phyloP scores from a whole-genome alignment of 2,888 invertebrate genomes.

The Orthosia gothica region DNA sequence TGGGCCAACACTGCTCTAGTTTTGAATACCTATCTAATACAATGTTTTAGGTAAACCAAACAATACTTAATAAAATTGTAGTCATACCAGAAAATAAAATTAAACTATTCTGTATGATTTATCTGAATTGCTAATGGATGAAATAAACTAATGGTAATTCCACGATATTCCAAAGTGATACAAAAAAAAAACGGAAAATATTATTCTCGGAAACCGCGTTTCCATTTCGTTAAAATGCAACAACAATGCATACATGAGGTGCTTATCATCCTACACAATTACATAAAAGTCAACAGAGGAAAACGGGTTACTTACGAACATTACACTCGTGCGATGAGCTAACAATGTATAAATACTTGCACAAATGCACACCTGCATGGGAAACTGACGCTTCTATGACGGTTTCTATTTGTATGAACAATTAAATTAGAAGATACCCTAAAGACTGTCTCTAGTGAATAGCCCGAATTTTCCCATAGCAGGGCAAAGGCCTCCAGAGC shows the following conservation, averaged over 20 bases:
- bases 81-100: too few species aligned
- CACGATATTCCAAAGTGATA: background rate
- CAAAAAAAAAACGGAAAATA: background rate
- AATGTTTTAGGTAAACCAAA: too few species aligned
- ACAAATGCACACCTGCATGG: conserved; percentile 38
- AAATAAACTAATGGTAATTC: background rate
- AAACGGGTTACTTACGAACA: conserved; percentile 64
- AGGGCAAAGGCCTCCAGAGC: too few species aligned
- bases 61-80: too few species aligned
- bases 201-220: conserved; percentile 10
- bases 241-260: conserved; percentile 37
- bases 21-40: too few species aligned
- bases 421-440: background rate
- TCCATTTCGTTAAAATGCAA: conserved; percentile 32
- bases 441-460: background rate
- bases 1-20: too few species aligned
- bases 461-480: too few species aligned
- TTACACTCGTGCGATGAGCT: conserved; percentile 60
- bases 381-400: conserved; percentile 34
- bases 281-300: conserved; percentile 67
- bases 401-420: conserved; percentile 26
- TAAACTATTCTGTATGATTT: background rate
- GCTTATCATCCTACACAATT: conserved; percentile 64
- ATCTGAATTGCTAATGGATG: background rate
- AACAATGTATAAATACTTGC: conserved; percentile 62